Conservation (phyloP, 2,888 invertebrate genomes). For the Sympetrum striolatum region DNA sequence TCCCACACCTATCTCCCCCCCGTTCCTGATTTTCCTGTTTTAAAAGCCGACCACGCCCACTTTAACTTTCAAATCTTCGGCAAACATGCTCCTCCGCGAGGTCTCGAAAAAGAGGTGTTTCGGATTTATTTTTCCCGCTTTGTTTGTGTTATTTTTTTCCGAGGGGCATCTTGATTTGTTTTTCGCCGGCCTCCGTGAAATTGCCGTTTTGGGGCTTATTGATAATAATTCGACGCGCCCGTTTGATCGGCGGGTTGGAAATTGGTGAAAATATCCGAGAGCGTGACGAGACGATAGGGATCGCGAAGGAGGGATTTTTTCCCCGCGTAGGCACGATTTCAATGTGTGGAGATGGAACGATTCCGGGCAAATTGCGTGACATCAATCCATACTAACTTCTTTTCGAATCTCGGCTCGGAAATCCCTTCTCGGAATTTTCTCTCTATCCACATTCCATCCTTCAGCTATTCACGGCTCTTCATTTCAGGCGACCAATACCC, state of each 20-base stretch:
- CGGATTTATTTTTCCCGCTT: neutral
- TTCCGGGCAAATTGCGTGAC: neutral
- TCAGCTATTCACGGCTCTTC: no score
- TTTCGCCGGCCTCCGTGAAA: neutral
- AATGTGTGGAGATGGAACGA: neutral
- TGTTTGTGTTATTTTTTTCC: neutral
- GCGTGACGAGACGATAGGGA: neutral
- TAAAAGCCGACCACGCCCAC: conserved; percentile 27
- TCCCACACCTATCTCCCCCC: neutral
- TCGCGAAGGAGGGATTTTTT: neutral
- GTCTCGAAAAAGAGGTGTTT: neutral
- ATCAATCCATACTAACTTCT: neutral
- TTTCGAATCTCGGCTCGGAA: no score
- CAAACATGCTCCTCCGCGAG: conserved; percentile 10
- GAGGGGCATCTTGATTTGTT: neutral
- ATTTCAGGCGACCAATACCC: no score
- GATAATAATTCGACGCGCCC: neutral
- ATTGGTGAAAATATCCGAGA: neutral
- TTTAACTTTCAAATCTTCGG: conserved; percentile 43
- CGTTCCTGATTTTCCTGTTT: conserved; percentile 42
- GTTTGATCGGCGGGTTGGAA: neutral
- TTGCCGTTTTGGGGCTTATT: neutral
- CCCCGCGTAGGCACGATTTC: neutral
- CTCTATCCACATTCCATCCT: no score
- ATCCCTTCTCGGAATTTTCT: no score